These are phyloP conservation scores for Eueremaeus valkanovi DNA, from an alignment of 2,888 invertebrate genomes.

Conservation along the genomic window DNA sequence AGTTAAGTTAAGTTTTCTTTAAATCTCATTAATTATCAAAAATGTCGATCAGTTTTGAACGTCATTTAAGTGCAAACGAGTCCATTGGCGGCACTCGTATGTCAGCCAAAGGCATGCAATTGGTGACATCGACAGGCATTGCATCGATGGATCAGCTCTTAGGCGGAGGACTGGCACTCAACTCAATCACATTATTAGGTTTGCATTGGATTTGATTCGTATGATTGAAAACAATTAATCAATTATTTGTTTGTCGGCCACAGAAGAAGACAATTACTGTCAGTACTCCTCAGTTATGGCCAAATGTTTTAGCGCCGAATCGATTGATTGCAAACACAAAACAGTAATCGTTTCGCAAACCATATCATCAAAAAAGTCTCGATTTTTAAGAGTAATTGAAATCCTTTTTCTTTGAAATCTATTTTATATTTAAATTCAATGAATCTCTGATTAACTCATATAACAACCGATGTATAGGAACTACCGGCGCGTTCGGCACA, in stretches of 20 bases:
- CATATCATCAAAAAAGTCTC: constrained; percentile 18
- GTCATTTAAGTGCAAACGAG: background rate
- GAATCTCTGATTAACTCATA: background rate
- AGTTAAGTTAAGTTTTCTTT: background rate
- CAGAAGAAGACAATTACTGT: constrained; percentile 35
- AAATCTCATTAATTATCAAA: too few relatives aligned
- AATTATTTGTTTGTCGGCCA: background rate
- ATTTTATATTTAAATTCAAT: background rate
- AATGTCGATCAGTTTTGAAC: constrained; percentile 16
- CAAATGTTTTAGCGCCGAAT: constrained; percentile 35
- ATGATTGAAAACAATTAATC: background rate
- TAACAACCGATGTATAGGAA: too few relatives aligned
- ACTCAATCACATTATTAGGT: constrained; percentile 38
- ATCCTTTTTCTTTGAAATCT: background rate
- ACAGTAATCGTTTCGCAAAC: constrained; percentile 23
- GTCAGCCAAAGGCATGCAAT: constrained; percentile 38
- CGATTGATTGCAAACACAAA: constrained; percentile 14
- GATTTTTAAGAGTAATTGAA: constrained; percentile 38
- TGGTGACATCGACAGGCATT: constrained; percentile 33
- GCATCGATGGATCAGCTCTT: constrained; percentile 26
- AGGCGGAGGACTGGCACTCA: constrained; percentile 37
- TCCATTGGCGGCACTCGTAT: background rate
- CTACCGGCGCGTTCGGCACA: constrained; percentile 1
- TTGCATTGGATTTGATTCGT: too few relatives aligned
- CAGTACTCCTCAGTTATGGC: constrained; percentile 17